These are phyloP conservation scores for Pomatostomus ruficeps DNA, from an alignment of 2,113 vertebrate genomes.

Conservation along the genomic window DNA sequence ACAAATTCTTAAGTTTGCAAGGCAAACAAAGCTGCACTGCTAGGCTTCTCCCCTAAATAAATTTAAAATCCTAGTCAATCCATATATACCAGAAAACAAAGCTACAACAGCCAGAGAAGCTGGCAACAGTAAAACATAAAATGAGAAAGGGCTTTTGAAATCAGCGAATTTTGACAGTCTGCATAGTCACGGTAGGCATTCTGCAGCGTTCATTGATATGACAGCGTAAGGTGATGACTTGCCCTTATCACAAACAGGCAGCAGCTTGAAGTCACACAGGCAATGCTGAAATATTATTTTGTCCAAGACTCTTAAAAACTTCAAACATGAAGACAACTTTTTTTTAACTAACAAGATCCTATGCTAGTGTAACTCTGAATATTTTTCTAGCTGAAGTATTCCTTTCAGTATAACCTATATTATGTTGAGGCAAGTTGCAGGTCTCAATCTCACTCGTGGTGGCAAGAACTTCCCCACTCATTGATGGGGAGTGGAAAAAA, in stretches of 20 bases:
- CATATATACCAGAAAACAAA: background rate
- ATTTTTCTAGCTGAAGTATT: background rate
- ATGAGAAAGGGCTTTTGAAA: background rate
- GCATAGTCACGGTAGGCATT: background rate
- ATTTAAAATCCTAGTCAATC: background rate
- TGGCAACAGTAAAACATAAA: background rate
- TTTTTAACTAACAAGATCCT: background rate
- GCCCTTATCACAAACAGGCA: conserved; percentile 17
- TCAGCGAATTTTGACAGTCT: background rate
- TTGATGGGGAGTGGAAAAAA: conserved; percentile 51
- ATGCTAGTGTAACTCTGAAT: background rate
- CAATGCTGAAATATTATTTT: background rate
- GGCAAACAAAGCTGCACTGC: background rate
- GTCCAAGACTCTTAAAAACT: background rate
- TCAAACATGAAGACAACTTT: background rate
- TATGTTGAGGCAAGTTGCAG: background rate
- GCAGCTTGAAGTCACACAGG: background rate
- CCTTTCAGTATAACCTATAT: background rate
- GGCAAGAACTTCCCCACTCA: conserved; percentile 39
- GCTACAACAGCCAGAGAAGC: background rate
- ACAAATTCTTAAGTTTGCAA: background rate
- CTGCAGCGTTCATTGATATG: background rate
- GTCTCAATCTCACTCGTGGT: conserved; percentile 32
- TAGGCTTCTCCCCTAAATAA: background rate
- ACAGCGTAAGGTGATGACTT: background rate